A percentile compares a stretch with the other conserved stretches of the same genome.
phyloP scores from a whole-genome alignment of 1,140 invertebrate genomes.

The Drosophila virilis region DNA sequence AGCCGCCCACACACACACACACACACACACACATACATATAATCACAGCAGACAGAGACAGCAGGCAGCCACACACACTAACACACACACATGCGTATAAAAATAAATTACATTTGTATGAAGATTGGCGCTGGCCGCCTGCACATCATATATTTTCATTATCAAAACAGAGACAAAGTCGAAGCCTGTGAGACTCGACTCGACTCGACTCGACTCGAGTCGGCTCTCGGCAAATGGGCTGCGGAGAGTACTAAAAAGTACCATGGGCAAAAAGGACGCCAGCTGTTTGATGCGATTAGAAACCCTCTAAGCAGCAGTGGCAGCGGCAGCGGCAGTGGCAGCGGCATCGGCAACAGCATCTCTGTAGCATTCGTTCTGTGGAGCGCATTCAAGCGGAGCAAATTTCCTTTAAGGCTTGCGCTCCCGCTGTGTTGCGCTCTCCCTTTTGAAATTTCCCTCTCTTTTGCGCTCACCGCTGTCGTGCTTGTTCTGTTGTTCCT shows the following conservation, averaged over 20 bases:
- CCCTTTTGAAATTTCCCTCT: conserved; percentile 34
- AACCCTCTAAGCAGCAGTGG: conserved; percentile 29
- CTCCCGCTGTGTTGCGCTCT: conserved; percentile 18
- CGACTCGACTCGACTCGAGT: neutral
- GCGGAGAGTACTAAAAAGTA: conserved; percentile 4
- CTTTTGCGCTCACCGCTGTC: conserved; percentile 1
- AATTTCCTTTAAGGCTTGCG: conserved; percentile 35
- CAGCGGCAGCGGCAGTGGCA: neutral
- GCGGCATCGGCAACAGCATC: conserved; percentile 13
- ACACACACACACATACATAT: conserved; percentile 2
- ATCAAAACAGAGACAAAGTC: conserved; percentile 77
- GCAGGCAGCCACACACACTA: conserved; percentile 33
- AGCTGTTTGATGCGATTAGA: conserved; percentile 55
- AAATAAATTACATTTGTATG: conserved; percentile 82
- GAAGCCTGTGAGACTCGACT: conserved; percentile 29
- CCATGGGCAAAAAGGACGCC: conserved; percentile 26
- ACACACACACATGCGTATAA: conserved; percentile 58
- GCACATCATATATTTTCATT: conserved; percentile 83
- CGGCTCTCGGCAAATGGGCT: conserved; percentile 7
- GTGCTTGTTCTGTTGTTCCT: neutral
- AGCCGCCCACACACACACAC: conserved; percentile 4
- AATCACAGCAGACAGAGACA: conserved; percentile 38
- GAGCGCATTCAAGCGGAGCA: conserved; percentile 37
- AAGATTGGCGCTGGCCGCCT: conserved; percentile 76
- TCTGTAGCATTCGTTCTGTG: conserved; percentile 19